These are phyloP conservation scores for Threskiornis aethiopicus DNA, from an alignment of 2,797 vertebrate species.

Conservation along the genomic window DNA sequence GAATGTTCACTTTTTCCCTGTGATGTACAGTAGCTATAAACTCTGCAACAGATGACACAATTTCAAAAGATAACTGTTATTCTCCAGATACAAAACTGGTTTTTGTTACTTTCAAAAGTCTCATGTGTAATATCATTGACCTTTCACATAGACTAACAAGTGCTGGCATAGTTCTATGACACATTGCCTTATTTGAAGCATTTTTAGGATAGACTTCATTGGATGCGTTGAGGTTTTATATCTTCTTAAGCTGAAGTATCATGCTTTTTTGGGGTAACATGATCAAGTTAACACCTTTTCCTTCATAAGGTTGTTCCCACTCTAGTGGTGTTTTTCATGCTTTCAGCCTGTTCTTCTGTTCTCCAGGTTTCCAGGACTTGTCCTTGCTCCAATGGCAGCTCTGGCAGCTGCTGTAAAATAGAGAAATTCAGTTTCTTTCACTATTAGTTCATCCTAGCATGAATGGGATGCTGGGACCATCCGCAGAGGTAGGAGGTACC, in stretches of 20 bases:
- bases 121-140: background rate
- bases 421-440: background rate
- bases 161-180: accelerated
- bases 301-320: background rate
- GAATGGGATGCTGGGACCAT: background rate
- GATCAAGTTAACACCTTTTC: background rate
- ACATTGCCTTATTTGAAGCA: background rate
- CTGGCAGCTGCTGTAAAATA: background rate
- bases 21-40: constrained; percentile 22
- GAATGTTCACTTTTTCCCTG: constrained; percentile 45
- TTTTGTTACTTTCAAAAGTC: background rate
- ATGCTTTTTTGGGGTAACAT: background rate
- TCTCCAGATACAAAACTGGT: background rate
- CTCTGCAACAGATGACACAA: background rate
- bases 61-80: background rate
- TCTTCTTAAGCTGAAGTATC: background rate
- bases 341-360: background rate
- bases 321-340: background rate
- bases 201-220: background rate
- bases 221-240: background rate
- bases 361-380: background rate
- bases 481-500: background rate
- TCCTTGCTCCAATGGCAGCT: background rate
- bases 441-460: background rate
- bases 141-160: background rate